Conservation (phyloP, 2,888 invertebrate genomes). For the Byasa hedistus region DNA sequence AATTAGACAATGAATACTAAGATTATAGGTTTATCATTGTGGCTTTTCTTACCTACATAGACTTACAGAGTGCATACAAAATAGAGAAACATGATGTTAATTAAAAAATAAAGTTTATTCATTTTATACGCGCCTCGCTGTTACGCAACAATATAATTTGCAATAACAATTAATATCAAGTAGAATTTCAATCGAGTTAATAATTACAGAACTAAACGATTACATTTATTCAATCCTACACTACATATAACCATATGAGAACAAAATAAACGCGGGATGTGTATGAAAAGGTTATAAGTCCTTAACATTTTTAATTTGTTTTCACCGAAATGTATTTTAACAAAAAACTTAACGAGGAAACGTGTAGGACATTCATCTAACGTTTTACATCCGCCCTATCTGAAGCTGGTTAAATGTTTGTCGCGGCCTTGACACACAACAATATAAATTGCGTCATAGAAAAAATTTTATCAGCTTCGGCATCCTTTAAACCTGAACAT, state of each 20-base stretch:
- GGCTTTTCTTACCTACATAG: not conserved
- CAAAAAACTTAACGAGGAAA: too few relatives aligned
- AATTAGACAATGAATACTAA: not conserved
- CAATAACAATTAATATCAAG: slow-evolving; percentile 20
- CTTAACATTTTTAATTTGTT: not conserved
- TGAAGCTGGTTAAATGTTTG: too few relatives aligned
- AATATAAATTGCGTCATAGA: too few relatives aligned
- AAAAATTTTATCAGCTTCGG: too few relatives aligned
- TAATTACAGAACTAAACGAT: not conserved
- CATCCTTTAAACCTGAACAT: too few relatives aligned
- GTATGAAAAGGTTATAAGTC: not conserved
- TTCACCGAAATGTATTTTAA: not conserved
- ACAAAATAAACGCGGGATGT: not conserved
- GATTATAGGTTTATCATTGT: not conserved
- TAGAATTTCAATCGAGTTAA: slow-evolving; percentile 1
- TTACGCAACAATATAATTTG: slow-evolving; percentile 16
- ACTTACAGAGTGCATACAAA: slow-evolving; percentile 9
- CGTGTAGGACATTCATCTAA: too few relatives aligned
- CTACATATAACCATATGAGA: too few relatives aligned
- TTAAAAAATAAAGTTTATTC: slow-evolving; percentile 12
- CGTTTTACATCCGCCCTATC: too few relatives aligned
- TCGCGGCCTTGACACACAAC: too few relatives aligned
- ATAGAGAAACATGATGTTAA: slow-evolving; percentile 10
- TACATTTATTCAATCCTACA: not conserved
- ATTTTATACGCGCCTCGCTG: slow-evolving; percentile 2